A percentile compares a stretch with the other conserved stretches of the same genome.
These are phyloP conservation scores for Pampusana beccarii DNA, from an alignment of 2,113 vertebrate genomes.

Conservation along the genomic window DNA sequence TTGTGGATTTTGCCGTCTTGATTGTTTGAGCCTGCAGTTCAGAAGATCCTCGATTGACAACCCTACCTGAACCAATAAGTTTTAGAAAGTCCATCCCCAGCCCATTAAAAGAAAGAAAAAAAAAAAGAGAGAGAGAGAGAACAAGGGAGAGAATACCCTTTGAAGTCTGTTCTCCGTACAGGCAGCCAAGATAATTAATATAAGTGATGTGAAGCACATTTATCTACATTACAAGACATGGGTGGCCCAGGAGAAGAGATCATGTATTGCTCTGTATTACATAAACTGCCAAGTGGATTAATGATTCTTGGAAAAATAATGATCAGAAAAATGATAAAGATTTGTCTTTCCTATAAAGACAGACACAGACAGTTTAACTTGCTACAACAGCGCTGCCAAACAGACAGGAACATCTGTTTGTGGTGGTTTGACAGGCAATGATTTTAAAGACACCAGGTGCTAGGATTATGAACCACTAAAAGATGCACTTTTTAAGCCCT, in stretches of 20 bases:
- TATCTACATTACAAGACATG: slow-evolving; percentile 7
- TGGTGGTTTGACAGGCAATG: not conserved
- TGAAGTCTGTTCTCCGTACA: not conserved
- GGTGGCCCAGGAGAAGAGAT: not conserved
- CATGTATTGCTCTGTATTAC: not conserved
- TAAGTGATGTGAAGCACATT: not conserved
- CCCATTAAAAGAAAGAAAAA: not conserved
- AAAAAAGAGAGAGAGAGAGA: not conserved
- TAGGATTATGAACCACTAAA: not conserved
- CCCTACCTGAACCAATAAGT: not conserved
- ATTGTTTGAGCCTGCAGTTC: not conserved
- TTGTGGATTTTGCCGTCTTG: not conserved
- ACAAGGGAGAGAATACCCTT: not conserved
- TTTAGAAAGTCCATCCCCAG: not conserved
- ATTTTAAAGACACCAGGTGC: slow-evolving; percentile 37
- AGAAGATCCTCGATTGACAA: not conserved
- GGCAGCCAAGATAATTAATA: not conserved
- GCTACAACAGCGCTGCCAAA: not conserved
- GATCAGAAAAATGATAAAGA: not conserved
- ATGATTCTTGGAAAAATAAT: slow-evolving; percentile 32
- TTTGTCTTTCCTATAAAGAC: slow-evolving; percentile 4
- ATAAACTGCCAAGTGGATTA: not conserved
- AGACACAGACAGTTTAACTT: not conserved
- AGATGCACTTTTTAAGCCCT: not conserved
- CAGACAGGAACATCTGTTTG: slow-evolving; percentile 18